Evolutionary conservation across 2,797 vertebrate genomes (phyloP).

Genomic region (Clarias pachynema): DNA sequence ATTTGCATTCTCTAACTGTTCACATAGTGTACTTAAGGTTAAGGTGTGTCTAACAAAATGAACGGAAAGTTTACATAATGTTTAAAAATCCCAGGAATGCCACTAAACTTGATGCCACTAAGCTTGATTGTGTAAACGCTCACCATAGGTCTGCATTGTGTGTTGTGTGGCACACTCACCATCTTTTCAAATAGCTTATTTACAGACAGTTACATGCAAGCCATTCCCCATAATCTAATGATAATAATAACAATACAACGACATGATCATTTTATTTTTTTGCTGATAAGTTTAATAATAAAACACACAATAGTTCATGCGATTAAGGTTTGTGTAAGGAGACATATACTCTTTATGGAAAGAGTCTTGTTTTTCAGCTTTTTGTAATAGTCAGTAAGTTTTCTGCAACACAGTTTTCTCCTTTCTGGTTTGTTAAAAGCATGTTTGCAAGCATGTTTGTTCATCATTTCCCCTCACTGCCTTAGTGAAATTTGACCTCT

Average conservation of each 20-base stretch:
- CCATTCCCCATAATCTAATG: background rate
- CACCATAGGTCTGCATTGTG: too few relatives aligned
- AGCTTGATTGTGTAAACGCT: too few relatives aligned
- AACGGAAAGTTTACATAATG: background rate
- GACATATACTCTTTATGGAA: background rate
- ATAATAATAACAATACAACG: background rate
- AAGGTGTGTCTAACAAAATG: background rate
- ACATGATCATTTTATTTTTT: too few relatives aligned
- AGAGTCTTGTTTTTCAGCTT: background rate
- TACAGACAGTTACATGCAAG: background rate
- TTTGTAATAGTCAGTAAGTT: background rate
- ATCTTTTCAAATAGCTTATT: background rate
- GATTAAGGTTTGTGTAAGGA: background rate
- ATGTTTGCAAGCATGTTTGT: too few relatives aligned
- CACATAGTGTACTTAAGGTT: background rate
- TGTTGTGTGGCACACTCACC: background rate
- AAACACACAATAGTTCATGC: background rate
- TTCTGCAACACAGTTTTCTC: background rate
- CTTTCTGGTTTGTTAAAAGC: background rate
- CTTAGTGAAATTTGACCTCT: background rate
- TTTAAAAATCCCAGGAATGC: background rate
- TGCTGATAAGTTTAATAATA: background rate
- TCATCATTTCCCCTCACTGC: background rate
- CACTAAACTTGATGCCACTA: too few relatives aligned
- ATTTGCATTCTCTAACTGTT: background rate